Conservation (phyloP, 2,888 invertebrate species). For the Marasmarcha lunaedactyla region DNA sequence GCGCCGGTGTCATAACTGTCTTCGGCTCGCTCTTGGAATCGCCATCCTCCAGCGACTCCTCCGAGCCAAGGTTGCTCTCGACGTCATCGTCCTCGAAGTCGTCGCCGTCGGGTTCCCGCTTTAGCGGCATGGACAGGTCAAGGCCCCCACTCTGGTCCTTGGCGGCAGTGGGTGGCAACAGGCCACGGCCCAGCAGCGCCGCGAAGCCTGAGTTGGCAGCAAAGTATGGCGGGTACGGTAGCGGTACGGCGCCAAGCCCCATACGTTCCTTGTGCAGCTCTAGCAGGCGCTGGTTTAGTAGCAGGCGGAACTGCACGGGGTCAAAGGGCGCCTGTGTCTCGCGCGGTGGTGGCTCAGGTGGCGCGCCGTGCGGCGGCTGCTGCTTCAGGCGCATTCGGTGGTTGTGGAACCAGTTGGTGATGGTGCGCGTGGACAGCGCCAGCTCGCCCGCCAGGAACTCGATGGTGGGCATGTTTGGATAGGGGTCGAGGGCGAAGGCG, state of each 20-base stretch:
- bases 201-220: slow-evolving; percentile 78
- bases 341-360: slow-evolving; percentile 79
- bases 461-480: slow-evolving; percentile 96
- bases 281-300: slow-evolving; percentile 88
- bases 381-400: slow-evolving; percentile 98
- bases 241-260: slow-evolving; percentile 81
- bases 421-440: slow-evolving; percentile 92
- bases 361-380: slow-evolving; percentile 85
- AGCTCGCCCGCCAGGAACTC: slow-evolving; percentile 94
- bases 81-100: slow-evolving; percentile 86
- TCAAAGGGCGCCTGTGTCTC: slow-evolving; percentile 86
- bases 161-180: slow-evolving; percentile 60
- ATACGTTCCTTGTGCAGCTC: slow-evolving; percentile 89
- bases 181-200: slow-evolving; percentile 75
- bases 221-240: slow-evolving; percentile 83
- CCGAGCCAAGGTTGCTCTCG: slow-evolving; percentile 81
- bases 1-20: slow-evolving; percentile 55
- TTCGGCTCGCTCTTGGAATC: slow-evolving; percentile 72
- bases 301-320: slow-evolving; percentile 89
- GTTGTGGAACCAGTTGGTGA: slow-evolving; percentile 99
- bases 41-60: slow-evolving; percentile 68
- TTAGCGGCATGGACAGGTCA: slow-evolving; percentile 89
- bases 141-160: slow-evolving; percentile 88
- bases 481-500: slow-evolving; percentile 96
- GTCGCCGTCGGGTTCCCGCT: slow-evolving; percentile 81